Evolutionary conservation across 53 echinoderm and acorn worm species (phyloP).

Genomic region (Luidia sarsii): DNA sequence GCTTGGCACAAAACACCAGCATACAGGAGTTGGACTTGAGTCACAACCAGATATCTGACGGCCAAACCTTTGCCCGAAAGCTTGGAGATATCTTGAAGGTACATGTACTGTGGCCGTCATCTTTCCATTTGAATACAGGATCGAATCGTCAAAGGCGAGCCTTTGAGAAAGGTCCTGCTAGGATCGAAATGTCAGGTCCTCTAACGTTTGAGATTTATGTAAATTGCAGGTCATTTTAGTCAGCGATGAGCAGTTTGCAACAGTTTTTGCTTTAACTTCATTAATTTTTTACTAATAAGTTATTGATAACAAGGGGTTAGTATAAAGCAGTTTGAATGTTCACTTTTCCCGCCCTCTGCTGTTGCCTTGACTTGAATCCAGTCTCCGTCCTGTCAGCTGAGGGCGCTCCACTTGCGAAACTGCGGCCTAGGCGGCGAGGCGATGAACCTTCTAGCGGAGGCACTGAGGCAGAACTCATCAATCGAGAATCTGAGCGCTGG

Average conservation of each 20-base stretch:
- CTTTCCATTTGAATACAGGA: too few relatives aligned
- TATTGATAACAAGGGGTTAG: too few relatives aligned
- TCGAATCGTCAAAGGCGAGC: too few relatives aligned
- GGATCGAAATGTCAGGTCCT: too few relatives aligned
- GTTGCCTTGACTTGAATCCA: not conserved
- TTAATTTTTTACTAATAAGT: too few relatives aligned
- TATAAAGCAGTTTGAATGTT: too few relatives aligned
- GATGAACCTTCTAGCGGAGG: constrained; percentile 40
- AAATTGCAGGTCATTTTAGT: too few relatives aligned
- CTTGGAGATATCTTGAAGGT: constrained; percentile 51
- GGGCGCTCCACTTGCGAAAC: constrained; percentile 47
- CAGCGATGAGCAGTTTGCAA: too few relatives aligned
- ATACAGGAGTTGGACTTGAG: constrained; percentile 64
- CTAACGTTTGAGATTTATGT: too few relatives aligned
- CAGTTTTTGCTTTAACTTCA: too few relatives aligned
- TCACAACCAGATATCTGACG: constrained; percentile 65
- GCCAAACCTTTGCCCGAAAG: constrained; percentile 37
- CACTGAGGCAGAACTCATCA: constrained; percentile 46
- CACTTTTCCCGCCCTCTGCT: not conserved
- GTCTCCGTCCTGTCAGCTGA: constrained; percentile 52
- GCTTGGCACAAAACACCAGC: constrained; percentile 34
- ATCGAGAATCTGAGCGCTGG: constrained; percentile 55
- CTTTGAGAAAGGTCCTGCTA: too few relatives aligned
- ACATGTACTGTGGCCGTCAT: too few relatives aligned
- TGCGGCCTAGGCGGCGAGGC: constrained; percentile 51